Conservation (phyloP, 2,113 vertebrate genomes). For the Natator depressus region DNA sequence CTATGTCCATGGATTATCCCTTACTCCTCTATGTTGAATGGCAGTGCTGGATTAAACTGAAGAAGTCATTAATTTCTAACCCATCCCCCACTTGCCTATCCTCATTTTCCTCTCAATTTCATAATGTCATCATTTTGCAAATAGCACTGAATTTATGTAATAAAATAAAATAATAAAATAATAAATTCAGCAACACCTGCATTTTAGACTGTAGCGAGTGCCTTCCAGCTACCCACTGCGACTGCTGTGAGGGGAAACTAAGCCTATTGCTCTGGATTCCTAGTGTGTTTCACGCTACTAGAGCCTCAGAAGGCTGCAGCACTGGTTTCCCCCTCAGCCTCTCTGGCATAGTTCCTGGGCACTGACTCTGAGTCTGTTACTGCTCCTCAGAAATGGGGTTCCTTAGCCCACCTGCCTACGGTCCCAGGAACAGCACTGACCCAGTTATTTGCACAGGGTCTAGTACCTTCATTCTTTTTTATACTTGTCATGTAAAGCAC, state of each 20-base stretch:
- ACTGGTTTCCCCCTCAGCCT: neutral
- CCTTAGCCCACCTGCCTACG: neutral
- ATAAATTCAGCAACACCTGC: neutral
- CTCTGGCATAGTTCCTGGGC: neutral
- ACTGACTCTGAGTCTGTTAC: neutral
- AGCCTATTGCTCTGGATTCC: neutral
- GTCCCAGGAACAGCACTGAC: neutral
- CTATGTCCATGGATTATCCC: neutral
- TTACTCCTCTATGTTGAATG: neutral
- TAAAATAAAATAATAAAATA: neutral
- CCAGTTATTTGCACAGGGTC: neutral
- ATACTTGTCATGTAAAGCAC: neutral
- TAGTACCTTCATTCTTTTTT: neutral
- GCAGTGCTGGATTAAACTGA: neutral
- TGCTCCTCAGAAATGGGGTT: neutral
- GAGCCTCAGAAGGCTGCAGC: neutral
- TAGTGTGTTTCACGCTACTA: neutral
- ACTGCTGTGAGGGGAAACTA: neutral
- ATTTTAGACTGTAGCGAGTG: neutral
- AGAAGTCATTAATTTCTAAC: neutral
- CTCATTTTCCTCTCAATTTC: neutral
- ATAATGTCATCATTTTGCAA: neutral
- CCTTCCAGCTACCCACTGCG: neutral
- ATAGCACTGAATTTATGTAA: neutral
- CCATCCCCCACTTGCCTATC: neutral